Evolutionary conservation across 2,797 vertebrate genomes (phyloP).

Genomic region (Pempheris klunzingeri): DNA sequence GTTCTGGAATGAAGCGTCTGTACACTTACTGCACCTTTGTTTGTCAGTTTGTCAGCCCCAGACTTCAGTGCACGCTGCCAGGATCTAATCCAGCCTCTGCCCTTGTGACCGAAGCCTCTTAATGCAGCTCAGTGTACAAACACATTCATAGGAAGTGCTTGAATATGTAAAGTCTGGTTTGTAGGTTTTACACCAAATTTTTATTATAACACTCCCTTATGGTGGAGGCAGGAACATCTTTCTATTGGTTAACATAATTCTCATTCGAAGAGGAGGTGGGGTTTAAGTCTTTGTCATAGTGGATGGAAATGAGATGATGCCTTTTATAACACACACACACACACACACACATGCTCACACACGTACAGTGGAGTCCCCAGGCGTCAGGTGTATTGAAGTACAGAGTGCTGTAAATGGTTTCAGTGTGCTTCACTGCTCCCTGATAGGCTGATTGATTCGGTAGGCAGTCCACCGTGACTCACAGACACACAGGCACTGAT

Average conservation of each 20-base stretch:
- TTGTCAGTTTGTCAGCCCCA: neutral
- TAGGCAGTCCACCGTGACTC: slow-evolving; percentile 57
- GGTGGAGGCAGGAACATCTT: neutral
- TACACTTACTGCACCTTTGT: too few relatives aligned
- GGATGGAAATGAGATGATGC: slow-evolving; percentile 24
- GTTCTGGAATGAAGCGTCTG: too few relatives aligned
- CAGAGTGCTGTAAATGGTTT: slow-evolving; percentile 75
- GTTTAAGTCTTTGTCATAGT: slow-evolving; percentile 13
- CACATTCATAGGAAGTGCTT: neutral
- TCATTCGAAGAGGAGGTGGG: slow-evolving; percentile 1
- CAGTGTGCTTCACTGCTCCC: slow-evolving; percentile 70
- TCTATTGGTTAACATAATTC: neutral
- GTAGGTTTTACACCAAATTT: neutral
- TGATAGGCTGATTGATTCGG: slow-evolving; percentile 76
- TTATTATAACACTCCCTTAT: neutral
- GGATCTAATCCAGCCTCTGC: neutral
- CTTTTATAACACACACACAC: slow-evolving; percentile 11
- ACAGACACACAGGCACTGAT: slow-evolving; percentile 23
- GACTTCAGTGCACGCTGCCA: neutral
- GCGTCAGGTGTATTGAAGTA: slow-evolving; percentile 69
- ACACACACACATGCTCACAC: slow-evolving; percentile 23
- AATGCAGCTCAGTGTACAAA: neutral
- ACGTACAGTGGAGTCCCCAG: slow-evolving; percentile 41
- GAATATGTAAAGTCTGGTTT: neutral
- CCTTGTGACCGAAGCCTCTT: neutral